These are phyloP conservation scores for Scomber scombrus DNA, from an alignment of 2,113 vertebrate genomes.

Conservation along the genomic window DNA sequence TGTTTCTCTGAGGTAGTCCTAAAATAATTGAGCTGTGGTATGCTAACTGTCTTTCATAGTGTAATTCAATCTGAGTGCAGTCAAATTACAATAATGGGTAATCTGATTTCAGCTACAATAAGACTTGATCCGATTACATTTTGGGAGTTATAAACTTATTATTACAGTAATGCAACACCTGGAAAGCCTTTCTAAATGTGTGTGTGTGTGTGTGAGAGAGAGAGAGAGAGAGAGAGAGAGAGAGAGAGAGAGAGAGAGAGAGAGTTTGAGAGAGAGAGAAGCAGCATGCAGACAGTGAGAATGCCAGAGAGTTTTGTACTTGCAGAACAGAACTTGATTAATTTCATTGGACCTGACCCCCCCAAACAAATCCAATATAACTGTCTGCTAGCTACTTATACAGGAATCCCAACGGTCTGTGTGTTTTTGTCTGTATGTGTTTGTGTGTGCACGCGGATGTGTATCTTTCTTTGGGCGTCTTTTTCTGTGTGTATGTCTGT, in stretches of 20 bases:
- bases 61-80: conserved; percentile 48
- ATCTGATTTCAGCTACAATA: conserved; percentile 55
- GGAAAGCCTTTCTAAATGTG: neutral
- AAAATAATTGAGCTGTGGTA: conserved; percentile 34
- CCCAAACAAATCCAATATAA: conserved; percentile 73
- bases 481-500: neutral
- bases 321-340: conserved; percentile 67
- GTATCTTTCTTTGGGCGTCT: conserved; percentile 19
- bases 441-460: neutral
- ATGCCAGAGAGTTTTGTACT: conserved; percentile 41
- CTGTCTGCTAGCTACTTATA: conserved; percentile 62
- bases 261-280: neutral
- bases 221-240: neutral
- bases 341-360: conserved; percentile 62
- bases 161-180: conserved; percentile 60
- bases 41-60: conserved; percentile 44
- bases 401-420: conserved; percentile 35
- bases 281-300: neutral
- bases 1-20: conserved; percentile 2
- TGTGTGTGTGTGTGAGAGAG: neutral
- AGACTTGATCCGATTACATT: conserved; percentile 50
- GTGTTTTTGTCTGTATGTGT: neutral
- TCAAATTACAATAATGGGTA: conserved; percentile 57
- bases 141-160: conserved; percentile 47
- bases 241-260: conserved; percentile 15